A percentile compares a stretch with the other conserved stretches of the same genome.
These are phyloP conservation scores for Cebuella pygmaea DNA, from an alignment of 2,797 vertebrate species.

Conservation along the genomic window DNA sequence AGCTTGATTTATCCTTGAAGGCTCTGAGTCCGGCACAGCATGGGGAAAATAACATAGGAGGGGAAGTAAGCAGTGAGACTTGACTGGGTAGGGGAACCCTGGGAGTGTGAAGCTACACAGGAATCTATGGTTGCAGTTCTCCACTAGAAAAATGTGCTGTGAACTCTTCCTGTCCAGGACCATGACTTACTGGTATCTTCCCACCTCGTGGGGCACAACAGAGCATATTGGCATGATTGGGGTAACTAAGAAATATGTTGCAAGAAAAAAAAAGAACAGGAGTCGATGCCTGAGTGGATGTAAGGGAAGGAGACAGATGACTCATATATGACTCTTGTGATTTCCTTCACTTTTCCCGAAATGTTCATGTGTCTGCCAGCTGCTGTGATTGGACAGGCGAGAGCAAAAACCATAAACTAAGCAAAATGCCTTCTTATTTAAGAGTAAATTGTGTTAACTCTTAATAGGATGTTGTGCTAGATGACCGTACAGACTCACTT, in stretches of 20 bases:
- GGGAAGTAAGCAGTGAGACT: neutral
- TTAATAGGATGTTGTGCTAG: neutral
- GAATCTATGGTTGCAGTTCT: neutral
- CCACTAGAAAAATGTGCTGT: neutral
- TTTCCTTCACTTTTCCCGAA: conserved; percentile 71
- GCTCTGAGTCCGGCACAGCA: neutral
- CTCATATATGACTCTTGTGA: conserved; percentile 63
- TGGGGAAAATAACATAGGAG: conserved; percentile 3
- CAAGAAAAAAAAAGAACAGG: conserved; percentile 3
- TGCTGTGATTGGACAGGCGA: neutral
- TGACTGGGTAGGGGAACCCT: neutral
- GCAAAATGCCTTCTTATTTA: neutral
- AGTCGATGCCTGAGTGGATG: conserved; percentile 52
- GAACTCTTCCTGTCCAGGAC: neutral
- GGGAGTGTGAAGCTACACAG: neutral
- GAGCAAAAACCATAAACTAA: conserved; percentile 46
- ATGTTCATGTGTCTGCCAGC: conserved; percentile 38
- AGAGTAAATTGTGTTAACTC: neutral
- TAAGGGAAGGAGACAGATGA: conserved; percentile 54
- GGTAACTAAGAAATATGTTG: conserved; percentile 35
- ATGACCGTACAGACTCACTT: neutral
- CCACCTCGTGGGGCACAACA: too few species aligned
- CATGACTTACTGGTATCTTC: neutral
- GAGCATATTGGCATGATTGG: neutral
- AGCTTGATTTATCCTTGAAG: neutral